These are phyloP conservation scores for Amorpha juglandis DNA, from an alignment of 2,888 invertebrate genomes.

Conservation along the genomic window DNA sequence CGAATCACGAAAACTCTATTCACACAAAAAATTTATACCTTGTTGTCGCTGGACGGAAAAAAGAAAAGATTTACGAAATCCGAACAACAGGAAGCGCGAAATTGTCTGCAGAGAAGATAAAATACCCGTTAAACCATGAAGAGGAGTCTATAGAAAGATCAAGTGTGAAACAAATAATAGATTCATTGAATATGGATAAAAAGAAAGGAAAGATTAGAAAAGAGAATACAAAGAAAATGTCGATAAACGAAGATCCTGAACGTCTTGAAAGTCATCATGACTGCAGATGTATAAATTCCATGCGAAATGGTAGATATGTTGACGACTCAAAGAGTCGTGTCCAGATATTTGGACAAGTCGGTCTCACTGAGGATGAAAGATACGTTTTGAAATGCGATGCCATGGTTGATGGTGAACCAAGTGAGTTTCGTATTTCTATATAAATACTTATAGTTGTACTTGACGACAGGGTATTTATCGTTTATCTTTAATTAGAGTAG, in stretches of 20 bases:
- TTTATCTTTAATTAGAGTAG: too few relatives aligned
- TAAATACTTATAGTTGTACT: too few relatives aligned
- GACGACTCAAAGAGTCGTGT: constrained; percentile 51
- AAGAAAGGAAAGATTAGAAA: constrained; percentile 46
- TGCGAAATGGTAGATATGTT: constrained; percentile 25
- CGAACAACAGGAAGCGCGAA: constrained; percentile 62
- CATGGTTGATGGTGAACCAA: constrained; percentile 60
- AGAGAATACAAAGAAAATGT: constrained; percentile 29
- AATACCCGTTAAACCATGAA: constrained; percentile 46
- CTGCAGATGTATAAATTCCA: constrained; percentile 34
- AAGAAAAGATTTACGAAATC: constrained; percentile 59
- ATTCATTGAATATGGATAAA: constrained; percentile 62
- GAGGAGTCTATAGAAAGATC: constrained; percentile 44
- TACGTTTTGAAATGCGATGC: constrained; percentile 68
- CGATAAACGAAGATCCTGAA: constrained; percentile 30
- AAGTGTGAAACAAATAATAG: constrained; percentile 51
- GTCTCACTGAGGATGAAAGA: constrained; percentile 60
- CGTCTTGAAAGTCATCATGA: constrained; percentile 29
- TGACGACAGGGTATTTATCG: too few relatives aligned
- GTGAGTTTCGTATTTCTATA: constrained; percentile 44
- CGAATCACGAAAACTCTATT: constrained; percentile 57
- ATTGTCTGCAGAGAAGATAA: constrained; percentile 40
- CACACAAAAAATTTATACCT: constrained; percentile 55
- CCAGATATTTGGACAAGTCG: constrained; percentile 64
- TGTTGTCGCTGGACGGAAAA: constrained; percentile 52